Conservation (phyloP, 1,140 invertebrate species). For the Caligus rogercresseyi region DNA sequence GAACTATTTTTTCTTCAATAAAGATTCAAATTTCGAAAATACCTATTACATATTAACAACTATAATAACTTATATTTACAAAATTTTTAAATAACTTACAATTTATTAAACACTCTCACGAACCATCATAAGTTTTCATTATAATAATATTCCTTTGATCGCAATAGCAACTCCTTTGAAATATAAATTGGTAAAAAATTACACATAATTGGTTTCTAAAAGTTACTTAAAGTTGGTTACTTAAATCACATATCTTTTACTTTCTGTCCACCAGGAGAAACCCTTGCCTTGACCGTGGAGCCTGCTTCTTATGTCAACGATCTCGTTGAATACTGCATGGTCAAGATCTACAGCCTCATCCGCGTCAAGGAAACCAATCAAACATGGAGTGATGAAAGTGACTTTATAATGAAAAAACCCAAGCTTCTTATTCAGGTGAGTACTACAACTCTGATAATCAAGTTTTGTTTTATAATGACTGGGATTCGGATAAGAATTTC, state of each 20-base stretch:
- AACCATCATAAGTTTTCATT: not conserved
- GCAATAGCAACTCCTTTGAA: not conserved
- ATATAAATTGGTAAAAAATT: not conserved
- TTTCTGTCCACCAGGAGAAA: conserved; percentile 37
- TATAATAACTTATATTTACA: too few relatives aligned
- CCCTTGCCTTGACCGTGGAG: conserved; percentile 38
- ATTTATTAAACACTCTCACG: not conserved
- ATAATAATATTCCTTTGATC: not conserved
- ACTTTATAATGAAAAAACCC: conserved; percentile 51
- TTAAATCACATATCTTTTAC: not conserved
- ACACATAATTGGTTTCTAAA: not conserved
- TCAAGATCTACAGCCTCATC: conserved; percentile 50
- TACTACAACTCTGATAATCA: too few relatives aligned
- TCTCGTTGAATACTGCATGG: conserved; percentile 51
- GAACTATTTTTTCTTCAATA: too few relatives aligned
- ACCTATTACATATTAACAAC: too few relatives aligned
- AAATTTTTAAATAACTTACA: not conserved
- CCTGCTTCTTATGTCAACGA: conserved; percentile 47
- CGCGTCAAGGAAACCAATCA: conserved; percentile 50
- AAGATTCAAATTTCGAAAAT: too few relatives aligned
- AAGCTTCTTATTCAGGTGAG: conserved; percentile 38
- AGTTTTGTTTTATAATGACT: too few relatives aligned
- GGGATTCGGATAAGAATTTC: too few relatives aligned
- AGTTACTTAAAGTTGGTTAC: not conserved
- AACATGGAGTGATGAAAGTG: conserved; percentile 52